These are phyloP conservation scores for Actenoides lindsayi DNA, from an alignment of 2,113 vertebrate species.

Conservation along the genomic window DNA sequence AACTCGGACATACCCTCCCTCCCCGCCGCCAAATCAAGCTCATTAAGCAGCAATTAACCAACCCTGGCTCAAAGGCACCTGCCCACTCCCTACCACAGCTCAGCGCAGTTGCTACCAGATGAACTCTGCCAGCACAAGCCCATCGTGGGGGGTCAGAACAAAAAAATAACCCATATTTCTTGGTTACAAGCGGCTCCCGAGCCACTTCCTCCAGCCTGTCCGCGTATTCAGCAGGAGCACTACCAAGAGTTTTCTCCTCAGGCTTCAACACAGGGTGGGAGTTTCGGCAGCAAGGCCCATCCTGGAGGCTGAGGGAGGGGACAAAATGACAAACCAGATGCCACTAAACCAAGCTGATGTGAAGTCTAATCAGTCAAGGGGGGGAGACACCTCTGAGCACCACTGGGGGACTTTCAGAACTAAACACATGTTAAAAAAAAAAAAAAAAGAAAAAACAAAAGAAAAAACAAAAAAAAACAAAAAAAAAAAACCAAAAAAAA, in stretches of 20 bases:
- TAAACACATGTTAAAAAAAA: fast-evolving
- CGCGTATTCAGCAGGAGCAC: fast-evolving
- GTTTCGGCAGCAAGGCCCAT: background rate
- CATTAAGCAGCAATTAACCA: background rate
- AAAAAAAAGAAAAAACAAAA: too few species aligned
- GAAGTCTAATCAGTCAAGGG: fast-evolving
- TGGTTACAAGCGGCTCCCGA: background rate
- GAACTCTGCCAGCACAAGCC: background rate
- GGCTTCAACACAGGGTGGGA: background rate
- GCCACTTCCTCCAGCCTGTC: background rate
- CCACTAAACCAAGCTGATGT: background rate
- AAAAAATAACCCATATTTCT: fast-evolving
- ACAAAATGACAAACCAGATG: background rate
- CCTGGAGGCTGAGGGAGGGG: fast-evolving
- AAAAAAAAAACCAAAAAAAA: too few species aligned
- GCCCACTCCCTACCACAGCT: fast-evolving
- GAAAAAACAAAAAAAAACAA: too few species aligned
- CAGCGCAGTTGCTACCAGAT: fast-evolving
- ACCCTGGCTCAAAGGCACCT: too few species aligned
- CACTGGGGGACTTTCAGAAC: fast-evolving
- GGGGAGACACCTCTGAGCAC: background rate
- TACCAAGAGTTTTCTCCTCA: background rate
- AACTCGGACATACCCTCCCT: background rate
- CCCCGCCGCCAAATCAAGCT: background rate
- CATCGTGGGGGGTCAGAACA: fast-evolving